Evolutionary conservation across 2,797 vertebrate genomes (phyloP).

Genomic region (Sebastes matsubarae): DNA sequence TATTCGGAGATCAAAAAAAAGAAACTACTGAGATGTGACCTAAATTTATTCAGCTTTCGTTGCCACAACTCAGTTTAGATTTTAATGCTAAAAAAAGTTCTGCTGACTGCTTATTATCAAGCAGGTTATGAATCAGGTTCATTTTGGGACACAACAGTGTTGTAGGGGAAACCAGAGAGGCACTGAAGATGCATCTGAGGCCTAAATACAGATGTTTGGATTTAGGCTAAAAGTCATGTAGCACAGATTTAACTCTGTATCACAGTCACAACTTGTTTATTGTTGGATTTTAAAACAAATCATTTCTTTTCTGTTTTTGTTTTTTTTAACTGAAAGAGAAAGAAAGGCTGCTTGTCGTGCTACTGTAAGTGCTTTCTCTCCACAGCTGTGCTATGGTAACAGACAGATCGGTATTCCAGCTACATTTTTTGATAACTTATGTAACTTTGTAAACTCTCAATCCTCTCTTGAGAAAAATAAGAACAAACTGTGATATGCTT

Average conservation of each 20-base stretch:
- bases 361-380: neutral
- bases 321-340: neutral
- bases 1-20: neutral
- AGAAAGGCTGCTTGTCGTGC: neutral
- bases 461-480: neutral
- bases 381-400: neutral
- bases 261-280: neutral
- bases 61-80: neutral
- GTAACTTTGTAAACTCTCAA: slow-evolving; percentile 1
- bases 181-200: neutral
- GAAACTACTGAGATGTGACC: slow-evolving; percentile 17
- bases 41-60: neutral
- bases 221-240: neutral
- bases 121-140: neutral
- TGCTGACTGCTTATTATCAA: neutral
- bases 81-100: neutral
- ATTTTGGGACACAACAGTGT: neutral
- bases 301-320: neutral
- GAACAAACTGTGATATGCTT: neutral
- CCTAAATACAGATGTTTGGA: neutral
- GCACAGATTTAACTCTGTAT: neutral
- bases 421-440: neutral
- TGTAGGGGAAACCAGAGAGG: neutral
- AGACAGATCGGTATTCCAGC: neutral
- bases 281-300: neutral